Evolutionary conservation across 1,140 invertebrate genomes (phyloP).

Genomic region (Pseudomyrmex dendroicus): DNA sequence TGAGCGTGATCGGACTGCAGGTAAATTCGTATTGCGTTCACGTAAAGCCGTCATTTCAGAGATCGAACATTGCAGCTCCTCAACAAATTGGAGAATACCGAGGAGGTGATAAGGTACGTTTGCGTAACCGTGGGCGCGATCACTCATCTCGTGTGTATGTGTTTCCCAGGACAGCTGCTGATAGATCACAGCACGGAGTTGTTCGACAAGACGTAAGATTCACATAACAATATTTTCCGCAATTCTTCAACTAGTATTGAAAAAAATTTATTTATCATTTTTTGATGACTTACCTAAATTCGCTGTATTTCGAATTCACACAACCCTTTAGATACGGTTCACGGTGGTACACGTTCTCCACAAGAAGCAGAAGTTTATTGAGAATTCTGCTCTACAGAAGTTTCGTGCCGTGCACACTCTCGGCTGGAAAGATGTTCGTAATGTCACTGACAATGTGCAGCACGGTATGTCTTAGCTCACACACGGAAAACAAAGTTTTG

Average conservation of each 20-base stretch:
- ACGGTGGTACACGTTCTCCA: not conserved
- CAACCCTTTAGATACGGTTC: not conserved
- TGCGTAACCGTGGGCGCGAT: not conserved
- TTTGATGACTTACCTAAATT: too few species aligned
- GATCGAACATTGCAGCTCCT: not conserved
- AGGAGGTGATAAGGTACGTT: not conserved
- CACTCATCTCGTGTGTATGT: conserved; percentile 16
- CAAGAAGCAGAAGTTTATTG: not conserved
- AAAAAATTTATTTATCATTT: too few species aligned
- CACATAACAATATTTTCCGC: not conserved
- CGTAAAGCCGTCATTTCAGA: too few species aligned
- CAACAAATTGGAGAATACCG: not conserved
- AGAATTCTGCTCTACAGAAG: conserved; percentile 1
- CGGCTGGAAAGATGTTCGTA: conserved; percentile 2
- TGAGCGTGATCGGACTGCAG: too few species aligned
- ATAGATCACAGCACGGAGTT: conserved; percentile 25
- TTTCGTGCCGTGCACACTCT: not conserved
- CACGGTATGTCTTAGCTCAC: not conserved
- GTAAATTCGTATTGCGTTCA: not conserved
- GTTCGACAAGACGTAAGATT: conserved; percentile 10
- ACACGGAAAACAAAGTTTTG: too few species aligned
- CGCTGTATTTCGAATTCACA: too few species aligned
- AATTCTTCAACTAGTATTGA: too few species aligned
- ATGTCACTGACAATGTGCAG: conserved; percentile 21
- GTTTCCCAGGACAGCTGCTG: conserved; percentile 7